Base-by-base conservation (phyloP, 2,797 vertebrate genomes). In the Anguilla obscura region DNA sequence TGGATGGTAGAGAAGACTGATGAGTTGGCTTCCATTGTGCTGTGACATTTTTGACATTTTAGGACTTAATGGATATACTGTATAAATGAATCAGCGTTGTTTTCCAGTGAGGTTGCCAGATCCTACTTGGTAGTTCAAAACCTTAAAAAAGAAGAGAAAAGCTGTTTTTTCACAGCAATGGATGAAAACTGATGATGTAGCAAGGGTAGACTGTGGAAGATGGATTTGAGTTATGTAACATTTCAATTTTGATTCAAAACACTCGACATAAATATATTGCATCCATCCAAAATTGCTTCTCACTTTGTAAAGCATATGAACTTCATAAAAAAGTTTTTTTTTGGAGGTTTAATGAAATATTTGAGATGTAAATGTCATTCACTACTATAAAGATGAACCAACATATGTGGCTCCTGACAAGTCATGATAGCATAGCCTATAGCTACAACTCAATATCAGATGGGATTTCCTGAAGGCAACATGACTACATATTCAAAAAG, bases 121-220 rank as follows among this genome's bases (percentile, higher is more conserved):
- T 93, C 91, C 93, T 89, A 91, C 88, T 92, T 92, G 93, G 92
- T 92, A 92, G 89, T 92, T 95, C 90, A 91, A 92, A 91, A 92
- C 93, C 94, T 94, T 92, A 89, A 91, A 94, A 92, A 93, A 93
- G 91, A 93, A 91, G 90, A 93, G 93, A 93, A 93, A 94, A 93
- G 40, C 92, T 93, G 93, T 94, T 95, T 93, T 95, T 96, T 95
- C 93, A 94, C 95, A 93, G 93, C 91, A 91, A 90, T 86, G 85
- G 89, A 84, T 87, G 88, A 93, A 94, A 94, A 94, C 90, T 93
- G 94, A 95, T 95, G 94, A 96, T 94, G 92, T 93, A 93, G 95
- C 94, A 93, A 91, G 92, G 93, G 91, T 93, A 80, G 90, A 92
- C 90, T 93, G 76, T 40, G 92, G 90, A 90, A 93, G 94, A 94